These are phyloP conservation scores for Drosophila vallismaia DNA, from an alignment of 2,888 invertebrate species.

Conservation along the genomic window DNA sequence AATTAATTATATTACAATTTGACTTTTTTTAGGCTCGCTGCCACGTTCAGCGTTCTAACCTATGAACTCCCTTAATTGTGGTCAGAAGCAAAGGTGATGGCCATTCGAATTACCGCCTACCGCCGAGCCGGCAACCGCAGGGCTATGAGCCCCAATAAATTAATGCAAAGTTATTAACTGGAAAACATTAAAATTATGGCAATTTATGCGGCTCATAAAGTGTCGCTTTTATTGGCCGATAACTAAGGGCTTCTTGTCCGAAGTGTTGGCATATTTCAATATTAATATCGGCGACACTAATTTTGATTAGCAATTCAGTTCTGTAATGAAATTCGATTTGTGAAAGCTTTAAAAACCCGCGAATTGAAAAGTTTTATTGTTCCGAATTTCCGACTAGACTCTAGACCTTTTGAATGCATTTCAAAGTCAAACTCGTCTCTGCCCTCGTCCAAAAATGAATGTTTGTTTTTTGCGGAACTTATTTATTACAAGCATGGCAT, in stretches of 20 bases:
- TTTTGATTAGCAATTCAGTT: slow-evolving; percentile 22
- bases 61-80: slow-evolving; percentile 31
- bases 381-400: background rate
- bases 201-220: slow-evolving; percentile 52
- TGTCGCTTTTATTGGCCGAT: slow-evolving; percentile 29
- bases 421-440: background rate
- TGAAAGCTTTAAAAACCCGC: background rate
- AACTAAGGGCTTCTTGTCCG: slow-evolving; percentile 2
- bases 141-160: slow-evolving; percentile 56
- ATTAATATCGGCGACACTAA: slow-evolving; percentile 32
- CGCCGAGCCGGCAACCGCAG: slow-evolving; percentile 41
- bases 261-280: slow-evolving; percentile 54
- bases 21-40: slow-evolving; percentile 32
- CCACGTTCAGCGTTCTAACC: slow-evolving; percentile 15
- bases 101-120: slow-evolving; percentile 48
- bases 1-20: slow-evolving; percentile 52
- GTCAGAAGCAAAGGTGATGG: slow-evolving; percentile 36
- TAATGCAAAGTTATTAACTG: slow-evolving; percentile 72
- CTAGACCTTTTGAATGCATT: background rate
- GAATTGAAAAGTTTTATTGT: background rate
- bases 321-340: slow-evolving; percentile 8
- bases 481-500: slow-evolving; percentile 33
- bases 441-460: background rate
- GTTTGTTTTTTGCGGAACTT: slow-evolving; percentile 20
- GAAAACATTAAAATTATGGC: slow-evolving; percentile 58